These are phyloP conservation scores for Caenorhabditis wallacei DNA, from an alignment of 2,888 invertebrate species.

Conservation along the genomic window DNA sequence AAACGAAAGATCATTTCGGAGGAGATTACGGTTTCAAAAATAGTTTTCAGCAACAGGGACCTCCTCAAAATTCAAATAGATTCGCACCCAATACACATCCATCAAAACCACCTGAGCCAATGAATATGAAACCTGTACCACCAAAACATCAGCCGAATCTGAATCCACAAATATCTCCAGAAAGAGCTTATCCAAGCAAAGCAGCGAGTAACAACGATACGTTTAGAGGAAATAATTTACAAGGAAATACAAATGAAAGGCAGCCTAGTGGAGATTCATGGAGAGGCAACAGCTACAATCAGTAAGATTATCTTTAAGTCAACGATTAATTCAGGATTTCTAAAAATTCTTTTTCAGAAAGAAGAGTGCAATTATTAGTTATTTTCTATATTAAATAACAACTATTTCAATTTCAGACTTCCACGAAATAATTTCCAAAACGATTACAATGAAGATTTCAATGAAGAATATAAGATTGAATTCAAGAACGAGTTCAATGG, in stretches of 20 bases:
- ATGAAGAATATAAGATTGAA: neutral
- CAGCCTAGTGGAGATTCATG: constrained; percentile 44
- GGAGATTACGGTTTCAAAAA: constrained; percentile 26
- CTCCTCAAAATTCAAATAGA: neutral
- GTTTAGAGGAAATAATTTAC: neutral
- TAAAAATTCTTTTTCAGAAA: too few species aligned
- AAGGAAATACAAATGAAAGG: neutral
- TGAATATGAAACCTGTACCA: neutral
- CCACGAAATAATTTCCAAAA: neutral
- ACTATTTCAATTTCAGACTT: constrained; percentile 1
- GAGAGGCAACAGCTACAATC: constrained; percentile 31
- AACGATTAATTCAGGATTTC: too few species aligned
- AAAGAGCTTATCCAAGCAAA: constrained; percentile 14
- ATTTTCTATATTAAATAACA: too few species aligned
- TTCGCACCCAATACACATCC: constrained; percentile 1
- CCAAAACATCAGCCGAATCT: neutral
- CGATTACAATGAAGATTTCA: neutral
- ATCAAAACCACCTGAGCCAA: constrained; percentile 6
- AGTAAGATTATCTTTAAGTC: too few species aligned
- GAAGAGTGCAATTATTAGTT: too few species aligned
- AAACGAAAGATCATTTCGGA: constrained; percentile 5
- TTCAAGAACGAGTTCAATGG: constrained; percentile 24
- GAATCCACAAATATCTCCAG: neutral
- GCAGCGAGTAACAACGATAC: neutral
- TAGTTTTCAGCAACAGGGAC: neutral